These are phyloP conservation scores for Eustalomyia histrio DNA, from an alignment of 2,888 invertebrate genomes.

Conservation along the genomic window DNA sequence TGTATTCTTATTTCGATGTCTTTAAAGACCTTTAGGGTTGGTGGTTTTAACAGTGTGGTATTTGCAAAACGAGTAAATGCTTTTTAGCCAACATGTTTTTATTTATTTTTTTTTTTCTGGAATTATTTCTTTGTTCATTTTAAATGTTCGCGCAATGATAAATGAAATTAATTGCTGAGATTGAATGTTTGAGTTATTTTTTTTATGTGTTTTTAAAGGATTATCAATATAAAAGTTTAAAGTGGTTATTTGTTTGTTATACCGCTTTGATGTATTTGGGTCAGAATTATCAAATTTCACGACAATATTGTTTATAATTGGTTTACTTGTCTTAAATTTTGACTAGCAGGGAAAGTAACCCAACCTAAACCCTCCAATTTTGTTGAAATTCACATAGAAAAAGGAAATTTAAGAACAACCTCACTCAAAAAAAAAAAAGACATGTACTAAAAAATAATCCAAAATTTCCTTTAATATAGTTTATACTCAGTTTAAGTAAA, in stretches of 20 bases:
- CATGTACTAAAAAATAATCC: too few relatives aligned
- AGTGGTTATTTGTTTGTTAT: neutral
- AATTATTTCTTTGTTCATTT: neutral
- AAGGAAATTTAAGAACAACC: too few relatives aligned
- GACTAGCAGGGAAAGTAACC: too few relatives aligned
- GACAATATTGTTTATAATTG: too few relatives aligned
- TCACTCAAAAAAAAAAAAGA: too few relatives aligned
- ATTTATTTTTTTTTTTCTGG: neutral
- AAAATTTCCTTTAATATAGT: too few relatives aligned
- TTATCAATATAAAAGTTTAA: conserved; percentile 55
- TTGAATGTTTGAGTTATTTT: conserved; percentile 36
- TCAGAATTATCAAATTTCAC: too few relatives aligned
- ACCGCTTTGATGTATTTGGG: too few relatives aligned
- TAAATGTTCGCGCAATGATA: conserved; percentile 33
- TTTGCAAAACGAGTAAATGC: conserved; percentile 50
- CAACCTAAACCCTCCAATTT: too few relatives aligned
- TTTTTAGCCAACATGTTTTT: conserved; percentile 55
- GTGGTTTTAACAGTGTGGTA: conserved; percentile 24
- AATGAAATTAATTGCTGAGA: conserved; percentile 53
- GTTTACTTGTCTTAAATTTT: too few relatives aligned
- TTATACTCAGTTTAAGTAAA: too few relatives aligned
- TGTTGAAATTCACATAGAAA: too few relatives aligned
- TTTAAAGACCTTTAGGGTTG: conserved; percentile 7
- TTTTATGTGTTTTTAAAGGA: conserved; percentile 42
- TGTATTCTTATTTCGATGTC: conserved; percentile 20